Evolutionary conservation across 1,140 invertebrate genomes (phyloP), one percentile per base, ranked within the genome.

Genomic region (Medauroidea extradentata): DNA sequence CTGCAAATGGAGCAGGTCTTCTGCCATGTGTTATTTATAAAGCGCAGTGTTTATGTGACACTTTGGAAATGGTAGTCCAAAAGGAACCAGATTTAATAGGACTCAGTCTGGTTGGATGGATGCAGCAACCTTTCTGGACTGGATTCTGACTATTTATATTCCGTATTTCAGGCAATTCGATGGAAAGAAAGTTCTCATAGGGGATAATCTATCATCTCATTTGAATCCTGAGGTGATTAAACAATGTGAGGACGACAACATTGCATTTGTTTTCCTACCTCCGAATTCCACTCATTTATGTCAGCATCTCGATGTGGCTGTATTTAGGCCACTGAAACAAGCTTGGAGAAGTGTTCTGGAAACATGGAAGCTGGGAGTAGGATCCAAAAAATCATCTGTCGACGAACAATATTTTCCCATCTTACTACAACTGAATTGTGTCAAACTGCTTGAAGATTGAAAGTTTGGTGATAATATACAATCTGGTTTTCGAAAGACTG

Each of bases 241-340:
- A 46, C 4, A 53, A 19, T 68, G 68, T 59, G 23, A 65, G 46
- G 41, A 70, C 66, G 64, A 70, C 61, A 50, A 76, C 48, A 68
- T 73, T 21, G 48, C 56, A 14, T 69, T 75, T 52, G 57, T 75
- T 21, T 73, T 65, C 50, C 57, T 77, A 13, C 73, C 77, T 41
- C 49, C 71, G 25, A 75, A 76, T 59, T 60, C 67, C 5, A 75
- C 73, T 8, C 71, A 73, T 57, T 39, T 69, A 1, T 57, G 59
- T 5, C 73, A 75, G 52, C 74, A 73, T 11, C 58, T 76, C 21
- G 76, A 77, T 62, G 68, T 73, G 11, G 60, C 61, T 39, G 68
- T 73, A 56, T 75, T 76, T 64, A 44, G 63, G 14, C 70, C 73
- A 54, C 18, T 76, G 44, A 74, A 74, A 52, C 64, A 34, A 38